Percentiles rank a stretch among this genome's conserved stretches.
Evolutionary conservation across 1,140 invertebrate genomes (phyloP).

Genomic region (Ptiloglossa arizonensis): DNA sequence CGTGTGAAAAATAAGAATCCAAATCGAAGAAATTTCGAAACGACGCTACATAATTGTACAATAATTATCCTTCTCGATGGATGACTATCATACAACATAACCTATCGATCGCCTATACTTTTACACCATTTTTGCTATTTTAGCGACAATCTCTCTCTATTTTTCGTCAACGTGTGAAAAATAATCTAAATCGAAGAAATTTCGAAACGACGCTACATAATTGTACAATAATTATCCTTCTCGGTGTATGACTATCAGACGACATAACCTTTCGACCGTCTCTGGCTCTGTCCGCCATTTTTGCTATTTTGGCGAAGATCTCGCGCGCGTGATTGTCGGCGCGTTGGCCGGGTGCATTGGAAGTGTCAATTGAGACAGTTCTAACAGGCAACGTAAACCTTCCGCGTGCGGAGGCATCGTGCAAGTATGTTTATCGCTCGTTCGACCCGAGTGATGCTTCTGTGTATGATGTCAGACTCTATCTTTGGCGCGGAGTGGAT

Average conservation of each 20-base stretch:
- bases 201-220: neutral
- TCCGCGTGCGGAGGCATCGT: slow-evolving; percentile 52
- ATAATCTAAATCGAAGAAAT: too few relatives aligned
- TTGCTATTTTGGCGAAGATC: neutral
- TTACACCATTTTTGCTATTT: too few relatives aligned
- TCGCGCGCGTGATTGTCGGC: neutral
- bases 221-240: neutral
- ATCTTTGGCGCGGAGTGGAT: slow-evolving; percentile 69
- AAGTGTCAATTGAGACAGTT: slow-evolving; percentile 63
- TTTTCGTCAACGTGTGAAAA: too few relatives aligned
- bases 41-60: too few relatives aligned
- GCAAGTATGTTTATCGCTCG: slow-evolving; percentile 62
- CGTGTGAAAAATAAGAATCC: too few relatives aligned
- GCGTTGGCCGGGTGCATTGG: slow-evolving; percentile 45
- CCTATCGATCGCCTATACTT: too few relatives aligned
- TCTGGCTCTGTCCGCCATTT: neutral
- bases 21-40: too few relatives aligned
- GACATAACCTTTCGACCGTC: too few relatives aligned
- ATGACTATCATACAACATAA: too few relatives aligned
- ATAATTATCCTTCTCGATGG: neutral
- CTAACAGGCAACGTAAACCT: slow-evolving; percentile 58
- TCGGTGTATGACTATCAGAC: neutral
- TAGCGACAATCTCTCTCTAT: too few relatives aligned
- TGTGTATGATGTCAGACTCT: slow-evolving; percentile 70
- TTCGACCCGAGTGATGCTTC: slow-evolving; percentile 65